Evolutionary conservation across 2,797 vertebrate species (phyloP).

Genomic region (Sebastes jordani): DNA sequence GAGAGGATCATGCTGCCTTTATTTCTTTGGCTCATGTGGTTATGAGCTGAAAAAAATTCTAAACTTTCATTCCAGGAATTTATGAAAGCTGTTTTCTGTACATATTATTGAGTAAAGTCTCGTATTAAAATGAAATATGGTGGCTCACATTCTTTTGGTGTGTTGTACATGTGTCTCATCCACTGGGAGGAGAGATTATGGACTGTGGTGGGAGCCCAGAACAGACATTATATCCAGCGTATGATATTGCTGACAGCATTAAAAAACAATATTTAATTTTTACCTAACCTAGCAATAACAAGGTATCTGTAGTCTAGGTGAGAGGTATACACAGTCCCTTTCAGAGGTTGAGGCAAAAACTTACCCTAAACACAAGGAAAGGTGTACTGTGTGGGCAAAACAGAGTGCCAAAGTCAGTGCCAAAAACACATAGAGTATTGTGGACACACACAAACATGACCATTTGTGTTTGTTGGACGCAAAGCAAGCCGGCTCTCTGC

Average conservation of each 20-base stretch:
- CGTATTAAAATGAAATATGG: neutral
- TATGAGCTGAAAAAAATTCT: neutral
- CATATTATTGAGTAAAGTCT: conserved; percentile 10
- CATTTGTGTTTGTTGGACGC: neutral
- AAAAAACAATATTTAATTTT: neutral
- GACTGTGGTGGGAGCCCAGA: neutral
- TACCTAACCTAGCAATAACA: neutral
- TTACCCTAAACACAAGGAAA: too few species aligned
- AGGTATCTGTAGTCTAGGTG: neutral
- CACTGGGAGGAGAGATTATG: neutral
- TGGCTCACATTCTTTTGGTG: neutral
- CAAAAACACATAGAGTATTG: neutral
- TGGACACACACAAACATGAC: neutral
- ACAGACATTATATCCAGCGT: neutral
- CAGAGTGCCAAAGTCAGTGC: too few species aligned
- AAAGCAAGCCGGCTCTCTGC: neutral
- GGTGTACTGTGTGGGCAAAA: fast-evolving
- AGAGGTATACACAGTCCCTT: neutral
- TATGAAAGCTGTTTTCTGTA: conserved; percentile 19
- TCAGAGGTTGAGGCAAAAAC: neutral
- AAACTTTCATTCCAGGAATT: conserved; percentile 12
- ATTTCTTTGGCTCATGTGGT: neutral
- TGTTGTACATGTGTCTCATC: neutral
- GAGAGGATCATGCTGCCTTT: conserved; percentile 14
- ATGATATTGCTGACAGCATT: neutral